These are phyloP conservation scores for Synanthedon myopaeformis DNA, from an alignment of 2,888 invertebrate species.

Conservation along the genomic window DNA sequence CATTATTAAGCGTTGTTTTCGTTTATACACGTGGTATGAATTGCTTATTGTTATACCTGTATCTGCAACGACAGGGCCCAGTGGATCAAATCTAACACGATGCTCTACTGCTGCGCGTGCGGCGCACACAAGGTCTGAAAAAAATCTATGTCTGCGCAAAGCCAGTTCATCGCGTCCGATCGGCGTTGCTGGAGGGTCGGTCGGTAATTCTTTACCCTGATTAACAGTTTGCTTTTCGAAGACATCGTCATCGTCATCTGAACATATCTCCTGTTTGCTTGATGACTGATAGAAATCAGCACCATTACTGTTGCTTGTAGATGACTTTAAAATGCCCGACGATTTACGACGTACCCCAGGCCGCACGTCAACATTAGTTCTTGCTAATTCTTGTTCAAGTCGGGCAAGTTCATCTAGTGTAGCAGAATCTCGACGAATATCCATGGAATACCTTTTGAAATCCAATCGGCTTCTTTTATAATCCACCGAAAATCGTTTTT, in stretches of 20 bases:
- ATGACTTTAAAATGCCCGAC: constrained; percentile 57
- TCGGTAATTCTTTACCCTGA: constrained; percentile 62
- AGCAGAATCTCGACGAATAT: constrained; percentile 48
- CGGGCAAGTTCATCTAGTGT: constrained; percentile 49
- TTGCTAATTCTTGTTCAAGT: constrained; percentile 49
- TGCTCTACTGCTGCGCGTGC: constrained; percentile 80
- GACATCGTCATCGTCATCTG: constrained; percentile 73
- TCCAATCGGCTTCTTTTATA: constrained; percentile 47
- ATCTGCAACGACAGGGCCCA: constrained; percentile 74
- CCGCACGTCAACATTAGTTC: constrained; percentile 52
- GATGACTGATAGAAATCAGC: constrained; percentile 29
- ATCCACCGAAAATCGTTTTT: constrained; percentile 56
- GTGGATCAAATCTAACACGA: constrained; percentile 80
- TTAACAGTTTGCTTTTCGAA: constrained; percentile 59
- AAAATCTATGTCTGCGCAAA: constrained; percentile 80
- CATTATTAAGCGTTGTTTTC: no score
- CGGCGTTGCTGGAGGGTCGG: constrained; percentile 80
- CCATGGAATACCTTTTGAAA: constrained; percentile 58
- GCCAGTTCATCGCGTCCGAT: constrained; percentile 84
- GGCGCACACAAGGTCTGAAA: constrained; percentile 80
- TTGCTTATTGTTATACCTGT: constrained; percentile 43
- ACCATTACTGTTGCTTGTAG: constrained; percentile 44
- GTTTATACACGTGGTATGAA: no score
- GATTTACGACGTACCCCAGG: constrained; percentile 48
- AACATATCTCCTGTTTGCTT: constrained; percentile 24